Evolutionary conservation across 2,888 invertebrate species (phyloP).

Genomic region (Calameuta filiformis): DNA sequence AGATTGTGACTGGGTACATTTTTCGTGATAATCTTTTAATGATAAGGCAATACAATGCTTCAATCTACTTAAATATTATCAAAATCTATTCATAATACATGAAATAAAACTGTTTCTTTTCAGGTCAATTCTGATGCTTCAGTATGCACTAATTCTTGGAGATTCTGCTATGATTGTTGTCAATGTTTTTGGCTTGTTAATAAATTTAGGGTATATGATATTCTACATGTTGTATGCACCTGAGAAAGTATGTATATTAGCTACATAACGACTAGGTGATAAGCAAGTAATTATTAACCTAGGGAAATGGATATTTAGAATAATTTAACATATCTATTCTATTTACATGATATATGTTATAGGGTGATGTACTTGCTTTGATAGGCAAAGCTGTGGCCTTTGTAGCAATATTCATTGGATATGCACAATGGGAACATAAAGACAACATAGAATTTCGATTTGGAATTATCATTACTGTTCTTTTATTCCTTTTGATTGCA

Average conservation of each 20-base stretch:
- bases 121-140: constrained; percentile 81
- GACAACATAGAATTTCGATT: constrained; percentile 75
- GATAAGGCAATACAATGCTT: background rate
- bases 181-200: constrained; percentile 78
- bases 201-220: constrained; percentile 76
- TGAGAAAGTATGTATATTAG: constrained; percentile 54
- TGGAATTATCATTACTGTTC: constrained; percentile 76
- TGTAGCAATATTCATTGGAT: constrained; percentile 72
- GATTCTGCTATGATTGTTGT: constrained; percentile 83
- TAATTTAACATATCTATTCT: background rate
- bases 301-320: background rate
- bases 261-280: background rate
- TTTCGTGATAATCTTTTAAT: background rate
- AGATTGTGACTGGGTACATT: background rate
- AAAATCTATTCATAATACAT: background rate
- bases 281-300: background rate
- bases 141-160: constrained; percentile 78
- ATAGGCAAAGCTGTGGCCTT: constrained; percentile 71
- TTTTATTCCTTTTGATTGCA: constrained; percentile 76
- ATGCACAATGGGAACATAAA: constrained; percentile 76
- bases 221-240: constrained; percentile 76
- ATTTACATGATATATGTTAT: constrained; percentile 7
- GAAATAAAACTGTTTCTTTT: constrained; percentile 36
- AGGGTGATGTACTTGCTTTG: constrained; percentile 42
- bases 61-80: background rate